Conservation (phyloP, 2,113 vertebrate species). For the Gymnarchus niloticus region DNA sequence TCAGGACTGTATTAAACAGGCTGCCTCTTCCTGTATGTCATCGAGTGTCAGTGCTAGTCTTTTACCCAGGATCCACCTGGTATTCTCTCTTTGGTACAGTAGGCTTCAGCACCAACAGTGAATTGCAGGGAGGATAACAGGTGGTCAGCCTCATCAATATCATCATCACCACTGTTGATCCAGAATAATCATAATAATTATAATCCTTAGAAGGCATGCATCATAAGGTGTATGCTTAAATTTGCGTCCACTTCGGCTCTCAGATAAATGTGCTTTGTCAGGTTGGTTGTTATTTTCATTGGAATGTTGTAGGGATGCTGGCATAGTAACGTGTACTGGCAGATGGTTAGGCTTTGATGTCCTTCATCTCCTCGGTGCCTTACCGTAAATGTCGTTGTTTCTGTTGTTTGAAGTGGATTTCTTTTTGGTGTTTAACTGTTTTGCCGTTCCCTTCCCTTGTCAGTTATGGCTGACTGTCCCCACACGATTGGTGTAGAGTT, state of each 20-base stretch:
- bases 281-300: background rate
- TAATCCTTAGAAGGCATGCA: background rate
- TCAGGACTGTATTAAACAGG: too few relatives aligned
- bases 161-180: background rate
- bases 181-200: background rate
- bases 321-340: background rate
- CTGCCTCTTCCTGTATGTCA: too few relatives aligned
- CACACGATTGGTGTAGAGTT: conserved; percentile 98
- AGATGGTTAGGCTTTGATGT: background rate
- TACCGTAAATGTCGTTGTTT: too few relatives aligned
- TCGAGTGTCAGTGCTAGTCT: background rate
- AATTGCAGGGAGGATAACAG: background rate
- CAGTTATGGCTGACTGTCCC: conserved; percentile 98
- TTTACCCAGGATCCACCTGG: background rate
- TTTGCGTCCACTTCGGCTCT: background rate
- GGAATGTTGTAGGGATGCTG: background rate
- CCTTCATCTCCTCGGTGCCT: too few relatives aligned
- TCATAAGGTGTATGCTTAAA: background rate
- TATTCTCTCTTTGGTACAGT: background rate
- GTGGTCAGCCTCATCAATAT: background rate
- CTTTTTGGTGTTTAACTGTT: too few relatives aligned
- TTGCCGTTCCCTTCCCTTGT: background rate
- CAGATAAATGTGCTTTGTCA: too few relatives aligned
- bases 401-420: background rate
- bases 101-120: background rate